Evolutionary conservation across 2,888 invertebrate species (phyloP).

Genomic region (Asteroscopus sphinx): DNA sequence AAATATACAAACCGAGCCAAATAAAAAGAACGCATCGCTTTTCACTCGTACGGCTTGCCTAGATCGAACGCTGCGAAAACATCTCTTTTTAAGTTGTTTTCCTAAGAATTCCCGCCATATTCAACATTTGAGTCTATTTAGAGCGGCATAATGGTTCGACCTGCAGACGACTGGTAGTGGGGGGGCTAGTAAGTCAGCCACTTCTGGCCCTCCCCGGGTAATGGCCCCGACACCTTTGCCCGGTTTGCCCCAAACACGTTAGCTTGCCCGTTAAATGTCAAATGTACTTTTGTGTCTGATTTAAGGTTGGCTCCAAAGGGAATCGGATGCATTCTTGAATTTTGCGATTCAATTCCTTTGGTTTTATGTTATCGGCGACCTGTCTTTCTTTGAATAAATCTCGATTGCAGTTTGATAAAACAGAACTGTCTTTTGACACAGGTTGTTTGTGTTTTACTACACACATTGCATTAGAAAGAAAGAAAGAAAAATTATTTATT

Average conservation of each 20-base stretch:
- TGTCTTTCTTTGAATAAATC: not conserved
- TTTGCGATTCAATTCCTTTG: slow-evolving; percentile 53
- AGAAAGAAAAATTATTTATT: too few relatives aligned
- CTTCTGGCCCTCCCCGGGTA: slow-evolving; percentile 68
- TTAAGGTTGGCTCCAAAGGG: slow-evolving; percentile 53
- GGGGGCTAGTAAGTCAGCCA: slow-evolving; percentile 66
- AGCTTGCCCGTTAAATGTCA: slow-evolving; percentile 69
- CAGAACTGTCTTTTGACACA: not conserved
- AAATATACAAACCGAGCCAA: slow-evolving; percentile 16
- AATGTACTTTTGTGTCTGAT: slow-evolving; percentile 71
- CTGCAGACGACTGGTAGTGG: slow-evolving; percentile 70
- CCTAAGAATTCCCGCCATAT: slow-evolving; percentile 64
- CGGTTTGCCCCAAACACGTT: slow-evolving; percentile 73
- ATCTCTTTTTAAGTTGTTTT: slow-evolving; percentile 61
- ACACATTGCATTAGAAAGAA: too few relatives aligned
- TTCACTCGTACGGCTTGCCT: slow-evolving; percentile 44
- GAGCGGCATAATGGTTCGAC: slow-evolving; percentile 76
- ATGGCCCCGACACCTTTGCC: slow-evolving; percentile 75
- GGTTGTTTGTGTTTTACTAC: too few relatives aligned
- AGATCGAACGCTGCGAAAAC: slow-evolving; percentile 48
- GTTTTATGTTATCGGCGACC: not conserved
- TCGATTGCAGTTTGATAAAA: not conserved
- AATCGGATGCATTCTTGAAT: slow-evolving; percentile 45
- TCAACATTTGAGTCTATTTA: slow-evolving; percentile 69
- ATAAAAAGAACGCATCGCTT: slow-evolving; percentile 22